These are phyloP conservation scores for Muscicapa comitata DNA, from an alignment of 2,797 vertebrate species.

Conservation along the genomic window DNA sequence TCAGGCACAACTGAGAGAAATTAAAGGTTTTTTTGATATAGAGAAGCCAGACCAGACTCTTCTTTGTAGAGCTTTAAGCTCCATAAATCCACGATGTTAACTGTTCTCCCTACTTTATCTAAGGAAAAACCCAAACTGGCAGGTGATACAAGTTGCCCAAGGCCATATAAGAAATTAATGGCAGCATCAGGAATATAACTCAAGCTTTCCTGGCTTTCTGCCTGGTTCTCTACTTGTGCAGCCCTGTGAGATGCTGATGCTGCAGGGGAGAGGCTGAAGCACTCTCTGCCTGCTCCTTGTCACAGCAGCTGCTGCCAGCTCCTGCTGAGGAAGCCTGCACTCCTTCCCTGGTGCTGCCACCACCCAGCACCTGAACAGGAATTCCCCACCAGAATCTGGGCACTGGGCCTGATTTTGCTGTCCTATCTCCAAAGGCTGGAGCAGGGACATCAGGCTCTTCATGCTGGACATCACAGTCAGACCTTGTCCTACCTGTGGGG, in stretches of 20 bases:
- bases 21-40: constrained; percentile 48
- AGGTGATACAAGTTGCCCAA: constrained; percentile 61
- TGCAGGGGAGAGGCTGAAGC: neutral
- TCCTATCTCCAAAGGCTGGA: neutral
- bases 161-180: constrained; percentile 58
- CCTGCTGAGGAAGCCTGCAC: neutral
- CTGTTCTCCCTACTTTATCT: constrained; percentile 50
- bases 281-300: neutral
- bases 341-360: neutral
- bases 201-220: constrained; percentile 42
- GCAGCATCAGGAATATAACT: constrained; percentile 53
- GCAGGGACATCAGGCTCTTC: neutral
- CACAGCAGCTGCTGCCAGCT: neutral
- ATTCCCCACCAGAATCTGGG: neutral
- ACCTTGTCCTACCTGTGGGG: fast-evolving
- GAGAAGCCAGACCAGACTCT: constrained; percentile 50
- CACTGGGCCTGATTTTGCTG: fast-evolving
- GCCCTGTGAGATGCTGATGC: neutral
- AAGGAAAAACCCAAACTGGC: constrained; percentile 55
- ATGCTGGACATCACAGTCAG: neutral
- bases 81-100: constrained; percentile 45
- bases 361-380: fast-evolving
- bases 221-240: neutral
- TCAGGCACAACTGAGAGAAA: constrained; percentile 63
- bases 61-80: constrained; percentile 51